Conservation (phyloP, 2,113 vertebrate genomes). For the Anhinga rufa region DNA sequence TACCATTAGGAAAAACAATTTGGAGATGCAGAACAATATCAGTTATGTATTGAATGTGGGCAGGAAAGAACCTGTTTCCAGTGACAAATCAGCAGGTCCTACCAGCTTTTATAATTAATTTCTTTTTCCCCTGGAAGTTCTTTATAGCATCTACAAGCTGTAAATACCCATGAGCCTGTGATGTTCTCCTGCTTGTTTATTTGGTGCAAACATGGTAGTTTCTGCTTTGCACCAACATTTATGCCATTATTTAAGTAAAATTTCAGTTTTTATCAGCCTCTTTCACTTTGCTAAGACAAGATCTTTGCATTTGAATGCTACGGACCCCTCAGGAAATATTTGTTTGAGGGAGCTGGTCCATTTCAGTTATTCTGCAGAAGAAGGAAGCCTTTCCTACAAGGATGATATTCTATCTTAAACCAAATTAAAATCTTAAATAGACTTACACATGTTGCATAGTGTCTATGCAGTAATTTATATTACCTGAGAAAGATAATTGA, state of each 20-base stretch:
- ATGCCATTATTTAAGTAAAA: neutral
- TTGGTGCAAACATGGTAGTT: neutral
- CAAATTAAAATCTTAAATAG: neutral
- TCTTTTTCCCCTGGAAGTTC: neutral
- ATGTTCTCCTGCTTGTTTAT: neutral
- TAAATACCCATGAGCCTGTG: neutral
- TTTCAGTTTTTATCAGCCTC: neutral
- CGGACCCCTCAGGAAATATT: neutral
- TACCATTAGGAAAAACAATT: neutral
- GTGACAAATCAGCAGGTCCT: neutral
- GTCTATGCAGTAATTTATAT: neutral
- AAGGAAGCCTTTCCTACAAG: neutral
- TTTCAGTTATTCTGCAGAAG: neutral
- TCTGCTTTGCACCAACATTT: neutral
- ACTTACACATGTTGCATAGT: neutral
- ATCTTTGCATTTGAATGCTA: neutral
- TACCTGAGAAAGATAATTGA: neutral
- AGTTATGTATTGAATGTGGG: neutral
- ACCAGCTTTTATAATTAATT: neutral
- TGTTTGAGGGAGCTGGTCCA: neutral
- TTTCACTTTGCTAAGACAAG: neutral
- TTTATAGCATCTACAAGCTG: neutral
- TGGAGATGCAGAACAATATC: neutral
- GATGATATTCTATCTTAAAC: neutral
- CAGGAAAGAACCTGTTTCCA: neutral